phyloP scores from a whole-genome alignment of 2,888 invertebrate species.

The Acronicta aceris region DNA sequence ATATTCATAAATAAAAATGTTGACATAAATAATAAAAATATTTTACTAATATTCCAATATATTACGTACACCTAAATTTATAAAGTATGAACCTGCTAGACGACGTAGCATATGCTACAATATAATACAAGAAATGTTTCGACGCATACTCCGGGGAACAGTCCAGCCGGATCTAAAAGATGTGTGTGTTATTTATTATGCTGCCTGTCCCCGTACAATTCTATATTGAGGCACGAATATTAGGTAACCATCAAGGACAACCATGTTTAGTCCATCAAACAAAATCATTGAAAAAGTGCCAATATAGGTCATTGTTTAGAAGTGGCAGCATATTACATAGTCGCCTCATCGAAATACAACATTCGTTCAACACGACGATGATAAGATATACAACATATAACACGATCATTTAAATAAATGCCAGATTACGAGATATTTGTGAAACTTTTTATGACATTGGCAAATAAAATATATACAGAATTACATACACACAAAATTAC shows the following conservation, averaged over 20 bases:
- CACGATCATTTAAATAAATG: constrained; percentile 72
- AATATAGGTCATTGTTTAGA: constrained; percentile 30
- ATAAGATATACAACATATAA: constrained; percentile 58
- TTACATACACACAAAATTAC: constrained; percentile 66
- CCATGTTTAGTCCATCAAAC: constrained; percentile 10
- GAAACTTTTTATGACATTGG: constrained; percentile 55
- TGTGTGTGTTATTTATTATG: constrained; percentile 1
- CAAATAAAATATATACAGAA: constrained; percentile 65
- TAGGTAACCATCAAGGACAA: constrained; percentile 18
- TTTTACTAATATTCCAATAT: constrained; percentile 51
- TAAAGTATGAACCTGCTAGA: constrained; percentile 53
- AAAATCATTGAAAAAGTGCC: constrained; percentile 19
- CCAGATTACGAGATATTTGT: constrained; percentile 64
- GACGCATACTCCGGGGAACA: constrained; percentile 35
- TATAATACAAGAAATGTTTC: constrained; percentile 57
- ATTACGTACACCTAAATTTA: constrained; percentile 53
- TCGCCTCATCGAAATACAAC: constrained; percentile 38
- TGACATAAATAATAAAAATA: constrained; percentile 56
- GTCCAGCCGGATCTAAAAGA: constrained; percentile 30
- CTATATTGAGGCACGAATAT: constrained; percentile 32
- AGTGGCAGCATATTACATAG: constrained; percentile 20
- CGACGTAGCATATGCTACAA: constrained; percentile 48
- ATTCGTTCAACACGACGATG: constrained; percentile 47
- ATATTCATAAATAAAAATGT: constrained; percentile 50
- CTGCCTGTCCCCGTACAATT: constrained; percentile 25